A percentile compares a stretch with the other conserved stretches of the same genome.
phyloP scores from a whole-genome alignment of 2,797 vertebrate genomes.

The Chaetophractus vellerosus region DNA sequence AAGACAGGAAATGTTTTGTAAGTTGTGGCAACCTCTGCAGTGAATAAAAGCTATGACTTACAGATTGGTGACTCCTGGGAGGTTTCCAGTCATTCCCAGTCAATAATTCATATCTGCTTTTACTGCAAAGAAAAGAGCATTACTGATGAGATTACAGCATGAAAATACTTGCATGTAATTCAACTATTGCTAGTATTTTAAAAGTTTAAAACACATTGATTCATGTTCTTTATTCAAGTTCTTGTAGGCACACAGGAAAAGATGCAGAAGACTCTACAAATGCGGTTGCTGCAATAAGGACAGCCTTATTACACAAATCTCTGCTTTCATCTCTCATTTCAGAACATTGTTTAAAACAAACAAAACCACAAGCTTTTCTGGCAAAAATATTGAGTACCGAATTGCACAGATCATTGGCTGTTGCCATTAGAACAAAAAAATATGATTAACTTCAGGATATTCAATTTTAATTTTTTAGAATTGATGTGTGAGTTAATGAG shows the following conservation, averaged over 20 bases:
- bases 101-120: neutral
- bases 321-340: too few relatives aligned
- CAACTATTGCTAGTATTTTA: neutral
- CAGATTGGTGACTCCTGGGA: neutral
- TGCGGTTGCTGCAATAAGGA: neutral
- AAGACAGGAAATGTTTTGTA: neutral
- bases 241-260: neutral
- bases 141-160: neutral
- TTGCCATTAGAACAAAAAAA: neutral
- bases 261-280: neutral
- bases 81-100: neutral
- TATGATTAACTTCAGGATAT: neutral
- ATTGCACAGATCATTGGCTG: neutral
- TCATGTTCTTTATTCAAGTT: neutral
- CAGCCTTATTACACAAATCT: neutral
- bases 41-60: neutral
- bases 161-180: neutral
- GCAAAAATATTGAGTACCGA: neutral
- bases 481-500: neutral
- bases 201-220: neutral
- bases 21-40: neutral
- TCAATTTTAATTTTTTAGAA: neutral
- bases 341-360: neutral
- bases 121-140: neutral
- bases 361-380: neutral